Evolutionary conservation across 2,113 vertebrate genomes (phyloP).

Genomic region (Pelobates fuscus): DNA sequence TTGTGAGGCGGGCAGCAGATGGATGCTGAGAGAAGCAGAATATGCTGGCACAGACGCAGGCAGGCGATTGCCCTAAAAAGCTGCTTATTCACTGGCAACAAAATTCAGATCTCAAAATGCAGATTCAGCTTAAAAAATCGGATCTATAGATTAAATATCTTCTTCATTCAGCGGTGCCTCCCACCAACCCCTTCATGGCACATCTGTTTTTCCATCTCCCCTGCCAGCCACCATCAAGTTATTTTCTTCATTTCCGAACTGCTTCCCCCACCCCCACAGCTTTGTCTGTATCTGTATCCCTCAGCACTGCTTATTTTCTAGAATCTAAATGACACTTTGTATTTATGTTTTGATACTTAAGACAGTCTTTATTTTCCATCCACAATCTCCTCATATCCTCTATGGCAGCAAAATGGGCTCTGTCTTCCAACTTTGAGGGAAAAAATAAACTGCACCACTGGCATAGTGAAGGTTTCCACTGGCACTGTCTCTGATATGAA

Average conservation of each 20-base stretch:
- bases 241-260: background rate
- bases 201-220: slow-evolving; percentile 31
- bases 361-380: no score
- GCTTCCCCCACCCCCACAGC: background rate
- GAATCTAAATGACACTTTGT: background rate
- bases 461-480: no score
- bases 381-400: no score
- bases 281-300: slow-evolving; percentile 2
- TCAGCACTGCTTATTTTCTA: no score
- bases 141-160: slow-evolving; percentile 48
- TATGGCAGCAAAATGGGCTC: no score
- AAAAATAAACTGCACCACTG: no score
- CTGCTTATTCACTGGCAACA: slow-evolving; percentile 42
- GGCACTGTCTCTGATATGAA: no score
- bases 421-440: no score
- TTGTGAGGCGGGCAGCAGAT: slow-evolving; percentile 39
- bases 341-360: background rate
- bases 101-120: slow-evolving; percentile 33
- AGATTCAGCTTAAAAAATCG: slow-evolving; percentile 42
- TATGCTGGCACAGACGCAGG: slow-evolving; percentile 36
- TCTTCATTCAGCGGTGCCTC: slow-evolving; percentile 9
- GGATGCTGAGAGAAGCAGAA: slow-evolving; percentile 44
- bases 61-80: slow-evolving; percentile 34
- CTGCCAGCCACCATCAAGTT: slow-evolving; percentile 8
- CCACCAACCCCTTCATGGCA: slow-evolving; percentile 19